These are phyloP conservation scores for Bergia sp. DNA, from an alignment of 92 coral and sea anemone species.

Conservation along the genomic window DNA sequence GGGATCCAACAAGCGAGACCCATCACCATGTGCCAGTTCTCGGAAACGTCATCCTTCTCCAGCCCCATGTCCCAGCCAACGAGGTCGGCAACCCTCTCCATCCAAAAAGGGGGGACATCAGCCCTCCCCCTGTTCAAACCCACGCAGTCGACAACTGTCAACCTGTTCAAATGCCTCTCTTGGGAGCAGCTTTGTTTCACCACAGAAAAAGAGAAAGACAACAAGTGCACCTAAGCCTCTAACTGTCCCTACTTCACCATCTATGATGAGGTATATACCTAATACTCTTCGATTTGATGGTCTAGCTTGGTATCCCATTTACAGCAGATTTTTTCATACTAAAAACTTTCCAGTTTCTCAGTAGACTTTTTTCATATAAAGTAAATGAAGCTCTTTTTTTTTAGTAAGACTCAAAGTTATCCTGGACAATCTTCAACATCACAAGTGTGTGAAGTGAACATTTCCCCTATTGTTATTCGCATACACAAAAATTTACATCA, in stretches of 20 bases:
- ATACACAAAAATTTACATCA: no score
- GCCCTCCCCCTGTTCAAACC: constrained; percentile 17
- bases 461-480: no score
- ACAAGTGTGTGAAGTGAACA: no score
- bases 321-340: no score
- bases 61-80: background rate
- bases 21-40: background rate
- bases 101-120: background rate
- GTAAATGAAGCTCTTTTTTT: no score
- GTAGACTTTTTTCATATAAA: no score
- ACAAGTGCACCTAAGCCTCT: constrained; percentile 57
- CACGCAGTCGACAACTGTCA: constrained; percentile 11
- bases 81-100: constrained; percentile 24
- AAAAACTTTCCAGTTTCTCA: no score
- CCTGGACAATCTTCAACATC: no score
- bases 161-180: constrained; percentile 9
- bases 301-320: no score
- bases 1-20: constrained; percentile 15
- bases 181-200: constrained; percentile 31
- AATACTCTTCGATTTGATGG: background rate
- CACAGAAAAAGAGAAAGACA: constrained; percentile 63
- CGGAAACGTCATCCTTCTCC: background rate
- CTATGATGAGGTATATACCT: constrained; percentile 67
- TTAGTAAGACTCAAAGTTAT: no score
- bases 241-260: constrained; percentile 76